Base-by-base conservation (phyloP, 2,888 invertebrate species). In the Chydorus sphaericus region DNA sequence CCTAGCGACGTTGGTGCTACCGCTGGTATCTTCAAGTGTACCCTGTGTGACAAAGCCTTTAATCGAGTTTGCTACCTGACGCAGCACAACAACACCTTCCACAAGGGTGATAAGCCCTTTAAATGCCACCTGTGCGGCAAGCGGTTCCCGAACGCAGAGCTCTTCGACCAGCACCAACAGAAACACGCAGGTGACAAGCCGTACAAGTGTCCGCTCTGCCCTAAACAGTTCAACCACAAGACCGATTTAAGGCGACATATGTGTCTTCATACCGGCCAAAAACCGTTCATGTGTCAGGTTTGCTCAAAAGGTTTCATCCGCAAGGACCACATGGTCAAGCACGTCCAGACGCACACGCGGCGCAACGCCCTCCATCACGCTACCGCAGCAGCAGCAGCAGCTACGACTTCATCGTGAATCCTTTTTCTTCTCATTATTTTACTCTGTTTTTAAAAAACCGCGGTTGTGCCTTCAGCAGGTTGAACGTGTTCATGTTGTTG, bases 311-410 rank as follows among this genome's bases (percentile, higher is more conserved):
- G 88, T 53, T 91, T 91, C 70, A 88, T 87, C 64, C 78, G 90
- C 62, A 86, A 87, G 71, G 90, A 91, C 72, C 90, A 90, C 71
- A 85, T 90, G 87, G 77, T 85, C 62, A 89, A 90, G 69, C 89
- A 89, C 69, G 76, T 78, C 63, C 84, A 85, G 63, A 87, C 86
- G 54, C 90, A 90, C 71, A 57, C 44, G 7, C 44, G 55, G 31
- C 31, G 48, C 16, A 55, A 55, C 49, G 33, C 52, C 3, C 20
- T 36, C 20, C 39, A 39, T n/a, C 33, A 52, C n/a, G 36, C 44
- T 26, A 23, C 23, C 28, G 26, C 31, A 14, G 18, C 50, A 30
- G 10, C 52, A 7, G 23, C 52, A 18, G 33, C 51, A n/a, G 16
- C 39, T 6, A 39, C 39, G 39, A n/a, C 7, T 7, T 20, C 52